Conservation (phyloP, 2,113 vertebrate species). For the human region DNA sequence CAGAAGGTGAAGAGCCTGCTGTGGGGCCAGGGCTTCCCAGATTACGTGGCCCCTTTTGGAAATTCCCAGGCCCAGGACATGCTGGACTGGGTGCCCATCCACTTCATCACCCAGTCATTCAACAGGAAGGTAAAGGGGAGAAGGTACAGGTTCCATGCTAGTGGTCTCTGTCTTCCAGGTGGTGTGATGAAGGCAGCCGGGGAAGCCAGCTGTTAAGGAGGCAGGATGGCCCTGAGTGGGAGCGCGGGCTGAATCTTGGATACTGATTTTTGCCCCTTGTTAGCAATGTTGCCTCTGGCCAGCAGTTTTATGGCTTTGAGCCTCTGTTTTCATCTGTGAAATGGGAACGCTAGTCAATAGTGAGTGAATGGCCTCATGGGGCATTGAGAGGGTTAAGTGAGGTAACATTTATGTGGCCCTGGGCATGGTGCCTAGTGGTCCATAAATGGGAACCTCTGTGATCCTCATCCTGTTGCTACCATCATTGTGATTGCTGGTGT, state of each 20-base stretch:
- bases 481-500: neutral
- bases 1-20: slow-evolving; percentile 86
- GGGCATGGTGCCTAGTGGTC: neutral
- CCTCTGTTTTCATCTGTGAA: neutral
- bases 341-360: neutral
- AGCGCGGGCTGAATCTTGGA: neutral
- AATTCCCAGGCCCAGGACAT: slow-evolving; percentile 87
- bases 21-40: slow-evolving; percentile 88
- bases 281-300: neutral
- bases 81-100: slow-evolving; percentile 91
- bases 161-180: rapidly evolving
- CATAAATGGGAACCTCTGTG: neutral
- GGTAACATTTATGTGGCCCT: neutral
- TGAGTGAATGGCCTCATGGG: neutral
- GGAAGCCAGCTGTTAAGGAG: neutral
- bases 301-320: neutral
- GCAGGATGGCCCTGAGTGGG: neutral
- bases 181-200: neutral
- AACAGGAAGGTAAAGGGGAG: slow-evolving; percentile 74
- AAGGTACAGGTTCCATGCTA: neutral
- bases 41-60: slow-evolving; percentile 92
- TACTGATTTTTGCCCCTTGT: neutral
- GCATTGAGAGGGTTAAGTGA: neutral
- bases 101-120: neutral
- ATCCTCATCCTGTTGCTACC: neutral